Base-by-base conservation (phyloP, 2,797 vertebrate species). In the Aldrovandia affinis region DNA sequence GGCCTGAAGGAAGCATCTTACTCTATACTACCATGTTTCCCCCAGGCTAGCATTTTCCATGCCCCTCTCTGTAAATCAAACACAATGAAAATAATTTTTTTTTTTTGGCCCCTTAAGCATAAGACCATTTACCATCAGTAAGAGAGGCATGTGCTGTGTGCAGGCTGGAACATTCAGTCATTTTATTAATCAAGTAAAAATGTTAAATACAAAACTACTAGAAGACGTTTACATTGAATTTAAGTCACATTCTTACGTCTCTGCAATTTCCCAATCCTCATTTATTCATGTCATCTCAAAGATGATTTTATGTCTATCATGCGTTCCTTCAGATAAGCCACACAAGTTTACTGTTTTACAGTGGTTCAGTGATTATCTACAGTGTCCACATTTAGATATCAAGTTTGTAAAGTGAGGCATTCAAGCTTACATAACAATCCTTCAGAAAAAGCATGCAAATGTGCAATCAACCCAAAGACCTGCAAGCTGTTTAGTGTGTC, bases 31-130 rank as follows among this genome's bases (percentile, higher is more conserved):
- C 30, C 10, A 65, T 28, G 28, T n/a, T 30, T 59, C 33, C 33
- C 68, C 39, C 36, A 77, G 50, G n/a, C 50, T 57, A 20, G n/a
- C 50, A 18, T 65, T 70, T 82, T 82, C 68, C 15, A 15, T 55
- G 30, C 63, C 63, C 18, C 20, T 82, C 20, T n/a, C 42, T 68
- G 81, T 20, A 73, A 68, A 28, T 81, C n/a, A 65, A 81, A 73
- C 73, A 73, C 10, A 52, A 83, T 78, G 55, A 50, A 28, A 78
- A 30, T 18, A 20, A n/a, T n/a, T 52, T 4, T 12, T 52, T 12
- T 65, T 0, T 65, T 65, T 65, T 28, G 12, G 9, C n/a, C 10
- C 10, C 9, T 65, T 33, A 2, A 57, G 12, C n/a, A 65, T 2
- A 65, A 65, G n/a, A 33, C 7, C 63, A 65, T 22, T 20, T 1